phyloP scores from a whole-genome alignment of 2,888 invertebrate species.

The Arge pagana region DNA sequence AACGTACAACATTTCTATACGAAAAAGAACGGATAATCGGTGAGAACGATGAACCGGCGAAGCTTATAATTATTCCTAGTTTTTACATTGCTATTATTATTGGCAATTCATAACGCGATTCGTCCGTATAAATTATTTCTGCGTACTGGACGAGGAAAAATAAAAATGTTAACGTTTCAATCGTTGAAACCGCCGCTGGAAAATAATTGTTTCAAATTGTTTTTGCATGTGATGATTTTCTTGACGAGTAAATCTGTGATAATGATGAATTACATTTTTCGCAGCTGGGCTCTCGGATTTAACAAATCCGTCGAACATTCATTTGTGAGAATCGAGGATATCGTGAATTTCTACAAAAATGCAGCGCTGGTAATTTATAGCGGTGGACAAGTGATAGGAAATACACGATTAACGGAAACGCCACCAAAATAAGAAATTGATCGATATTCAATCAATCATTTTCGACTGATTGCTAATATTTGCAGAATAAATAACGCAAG shows the following conservation, averaged over 20 bases:
- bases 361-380: slow-evolving; percentile 51
- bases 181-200: not conserved
- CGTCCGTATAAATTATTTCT: not conserved
- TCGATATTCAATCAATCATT: not conserved
- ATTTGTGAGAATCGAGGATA: slow-evolving; percentile 52
- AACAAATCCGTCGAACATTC: slow-evolving; percentile 53
- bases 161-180: not conserved
- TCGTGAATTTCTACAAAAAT: slow-evolving; percentile 48
- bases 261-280: slow-evolving; percentile 3
- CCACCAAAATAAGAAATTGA: slow-evolving; percentile 43
- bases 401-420: slow-evolving; percentile 49
- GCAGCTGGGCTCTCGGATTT: slow-evolving; percentile 54
- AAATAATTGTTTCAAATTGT: not conserved
- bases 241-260: no score
- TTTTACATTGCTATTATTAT: not conserved
- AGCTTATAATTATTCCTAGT: no score
- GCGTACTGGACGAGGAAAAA: not conserved
- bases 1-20: slow-evolving; percentile 55
- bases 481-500: no score
- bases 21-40: slow-evolving; percentile 53
- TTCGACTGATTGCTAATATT: no score
- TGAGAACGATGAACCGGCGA: slow-evolving; percentile 35
- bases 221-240: not conserved
- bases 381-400: slow-evolving; percentile 45
- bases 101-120: not conserved